Conservation (phyloP, 2,113 vertebrate genomes). For the Agapornis roseicollis region DNA sequence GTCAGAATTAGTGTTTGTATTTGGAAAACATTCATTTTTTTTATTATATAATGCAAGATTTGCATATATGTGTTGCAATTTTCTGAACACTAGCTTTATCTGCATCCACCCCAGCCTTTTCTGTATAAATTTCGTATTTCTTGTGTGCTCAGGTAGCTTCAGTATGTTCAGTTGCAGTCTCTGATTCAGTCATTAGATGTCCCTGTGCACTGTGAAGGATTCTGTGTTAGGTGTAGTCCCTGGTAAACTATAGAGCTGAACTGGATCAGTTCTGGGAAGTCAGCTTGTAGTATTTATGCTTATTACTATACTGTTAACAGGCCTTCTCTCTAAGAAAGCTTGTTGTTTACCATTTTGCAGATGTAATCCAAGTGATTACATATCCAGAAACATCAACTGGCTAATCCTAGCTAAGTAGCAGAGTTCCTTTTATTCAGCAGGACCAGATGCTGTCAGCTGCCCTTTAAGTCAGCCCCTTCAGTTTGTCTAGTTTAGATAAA, state of each 20-base stretch:
- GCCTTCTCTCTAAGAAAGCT: not conserved
- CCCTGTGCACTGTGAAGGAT: not conserved
- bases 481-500: not conserved
- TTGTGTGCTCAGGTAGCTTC: not conserved
- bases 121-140: not conserved
- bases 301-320: not conserved
- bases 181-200: slow-evolving; percentile 31
- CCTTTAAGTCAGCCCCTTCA: not conserved
- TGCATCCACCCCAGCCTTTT: not conserved
- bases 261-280: not conserved
- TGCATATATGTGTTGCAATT: not conserved
- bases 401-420: not conserved
- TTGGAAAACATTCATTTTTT: not conserved
- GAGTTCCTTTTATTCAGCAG: not conserved
- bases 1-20: not conserved
- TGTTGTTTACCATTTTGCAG: not conserved
- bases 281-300: not conserved
- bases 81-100: not conserved
- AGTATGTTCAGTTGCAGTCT: not conserved
- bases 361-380: not conserved
- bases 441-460: not conserved
- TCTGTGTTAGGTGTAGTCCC: not conserved
- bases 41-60: not conserved
- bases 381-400: not conserved
- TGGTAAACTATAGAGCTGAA: not conserved